Evolutionary conservation across 2,888 invertebrate species (phyloP).

Genomic region (Drosophila borealis): DNA sequence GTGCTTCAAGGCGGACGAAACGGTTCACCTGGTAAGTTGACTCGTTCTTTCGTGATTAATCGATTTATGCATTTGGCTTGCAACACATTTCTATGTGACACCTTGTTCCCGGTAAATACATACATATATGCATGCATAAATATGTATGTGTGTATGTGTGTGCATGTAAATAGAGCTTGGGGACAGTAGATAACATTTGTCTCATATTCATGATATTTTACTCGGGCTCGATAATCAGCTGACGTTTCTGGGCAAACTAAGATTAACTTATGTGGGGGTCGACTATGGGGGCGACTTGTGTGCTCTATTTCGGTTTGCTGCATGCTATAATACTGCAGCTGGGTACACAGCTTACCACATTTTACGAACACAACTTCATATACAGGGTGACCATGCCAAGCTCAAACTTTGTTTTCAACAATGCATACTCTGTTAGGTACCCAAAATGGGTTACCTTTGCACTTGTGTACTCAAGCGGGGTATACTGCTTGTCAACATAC

Average conservation of each 20-base stretch:
- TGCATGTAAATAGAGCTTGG: slow-evolving; percentile 4
- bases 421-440: too few species aligned
- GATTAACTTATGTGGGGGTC: too few species aligned
- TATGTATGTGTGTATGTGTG: neutral
- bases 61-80: slow-evolving; percentile 4
- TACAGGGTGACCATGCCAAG: too few species aligned
- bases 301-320: neutral
- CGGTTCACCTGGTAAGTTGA: slow-evolving; percentile 80
- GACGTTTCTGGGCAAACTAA: neutral
- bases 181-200: slow-evolving; percentile 18
- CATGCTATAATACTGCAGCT: neutral
- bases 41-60: slow-evolving; percentile 21
- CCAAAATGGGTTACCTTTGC: too few species aligned
- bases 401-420: too few species aligned
- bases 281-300: too few species aligned
- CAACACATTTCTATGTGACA: slow-evolving; percentile 6
- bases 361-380: too few species aligned
- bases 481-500: too few species aligned
- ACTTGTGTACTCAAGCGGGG: too few species aligned
- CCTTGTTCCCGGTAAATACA: neutral
- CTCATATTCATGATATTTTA: slow-evolving; percentile 5
- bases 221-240: slow-evolving; percentile 14
- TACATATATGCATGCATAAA: neutral
- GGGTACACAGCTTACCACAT: neutral
- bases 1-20: slow-evolving; percentile 83